phyloP scores from a whole-genome alignment of 1,140 invertebrate genomes.

The Papilio dardanus region DNA sequence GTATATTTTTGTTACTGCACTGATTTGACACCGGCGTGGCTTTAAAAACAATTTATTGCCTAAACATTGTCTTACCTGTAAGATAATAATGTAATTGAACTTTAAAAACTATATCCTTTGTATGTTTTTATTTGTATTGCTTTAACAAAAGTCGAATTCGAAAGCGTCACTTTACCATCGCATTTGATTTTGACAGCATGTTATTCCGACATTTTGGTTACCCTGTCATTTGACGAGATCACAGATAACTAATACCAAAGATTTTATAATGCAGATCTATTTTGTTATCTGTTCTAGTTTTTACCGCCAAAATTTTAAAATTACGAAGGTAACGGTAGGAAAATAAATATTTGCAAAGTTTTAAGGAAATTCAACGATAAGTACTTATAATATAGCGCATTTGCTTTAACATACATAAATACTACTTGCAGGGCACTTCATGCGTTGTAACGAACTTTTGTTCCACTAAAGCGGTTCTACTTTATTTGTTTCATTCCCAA shows the following conservation, averaged over 20 bases:
- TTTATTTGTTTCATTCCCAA: too few species aligned
- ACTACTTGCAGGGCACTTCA: too few species aligned
- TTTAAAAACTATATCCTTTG: background rate
- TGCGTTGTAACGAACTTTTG: too few species aligned
- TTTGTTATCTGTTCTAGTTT: background rate
- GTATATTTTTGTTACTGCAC: background rate
- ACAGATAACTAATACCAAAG: background rate
- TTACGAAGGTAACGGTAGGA: too few species aligned
- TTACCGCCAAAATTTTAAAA: too few species aligned
- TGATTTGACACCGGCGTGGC: background rate
- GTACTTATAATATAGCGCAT: too few species aligned
- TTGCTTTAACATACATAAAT: too few species aligned
- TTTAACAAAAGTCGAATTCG: background rate
- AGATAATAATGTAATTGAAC: background rate
- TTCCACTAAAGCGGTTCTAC: too few species aligned
- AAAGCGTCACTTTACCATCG: constrained; percentile 15
- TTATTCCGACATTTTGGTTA: constrained; percentile 11
- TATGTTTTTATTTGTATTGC: constrained; percentile 3
- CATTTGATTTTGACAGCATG: constrained; percentile 4
- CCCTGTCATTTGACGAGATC: background rate
- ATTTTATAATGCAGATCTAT: background rate
- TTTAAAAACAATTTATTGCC: background rate
- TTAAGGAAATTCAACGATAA: too few species aligned
- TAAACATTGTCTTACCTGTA: constrained; percentile 5
- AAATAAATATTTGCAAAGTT: too few species aligned